Evolutionary conservation across 2,113 vertebrate genomes (phyloP), one percentile per base, ranked within the genome.

Genomic region (Amphiprion percula): DNA sequence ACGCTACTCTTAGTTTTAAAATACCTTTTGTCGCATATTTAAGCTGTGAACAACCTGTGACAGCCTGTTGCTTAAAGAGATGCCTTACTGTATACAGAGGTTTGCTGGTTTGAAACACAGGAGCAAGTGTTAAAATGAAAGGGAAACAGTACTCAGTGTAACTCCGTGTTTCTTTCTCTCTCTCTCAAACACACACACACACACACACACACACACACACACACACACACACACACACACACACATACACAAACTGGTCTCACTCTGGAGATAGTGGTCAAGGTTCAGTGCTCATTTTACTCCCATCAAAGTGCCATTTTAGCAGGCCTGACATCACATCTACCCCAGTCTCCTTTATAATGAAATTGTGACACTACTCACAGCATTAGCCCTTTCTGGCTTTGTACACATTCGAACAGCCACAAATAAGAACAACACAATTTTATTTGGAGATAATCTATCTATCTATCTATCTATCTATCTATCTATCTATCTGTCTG

Each of bases 251-350:
- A 63, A 14, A 3, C 9, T 39, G 23, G 26, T 26, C 30, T 47
- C 37, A 58, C 41, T 85, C 49, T 62, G 64, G 84, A 77, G 88
- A 80, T 81, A 86, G 79, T 72, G 84, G 83, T 78, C 62, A 71
- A 60, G 80, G 76, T 82, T 76, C 80, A 77, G 74, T 64, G 39
- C 79, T 87, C 77, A 70, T 89, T 92, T 91, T 79, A 88, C 89
- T 90, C 90, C 82, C 73, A 69, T 61, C 47, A 82, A 83, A 84
- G 53, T 86, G 85, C 72, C 81, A 72, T 90, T 86, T 90, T 87
- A 82, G 68, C 87, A 83, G 75, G 70, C 52, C 77, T 63, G 54
- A 65, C 28, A 64, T 58, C 62, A 61, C 74, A 73, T 54, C 77
- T 56, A 49, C 15, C 71, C 69, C 52, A 30, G 28, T 69, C 61